Evolutionary conservation across 2,888 invertebrate species (phyloP).

Genomic region (Melipona beecheii): DNA sequence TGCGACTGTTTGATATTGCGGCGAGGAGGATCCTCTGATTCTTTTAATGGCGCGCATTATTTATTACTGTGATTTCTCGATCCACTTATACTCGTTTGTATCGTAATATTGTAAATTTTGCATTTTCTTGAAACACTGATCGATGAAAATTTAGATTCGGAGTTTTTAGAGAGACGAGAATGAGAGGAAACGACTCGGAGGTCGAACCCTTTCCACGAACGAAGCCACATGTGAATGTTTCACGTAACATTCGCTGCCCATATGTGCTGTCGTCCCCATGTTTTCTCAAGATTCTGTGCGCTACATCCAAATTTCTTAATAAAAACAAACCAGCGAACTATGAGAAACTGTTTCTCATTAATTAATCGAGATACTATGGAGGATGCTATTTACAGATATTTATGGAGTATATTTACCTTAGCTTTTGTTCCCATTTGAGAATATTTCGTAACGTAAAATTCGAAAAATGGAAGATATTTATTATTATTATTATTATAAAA

Average conservation of each 20-base stretch:
- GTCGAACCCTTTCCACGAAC: background rate
- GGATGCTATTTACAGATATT: background rate
- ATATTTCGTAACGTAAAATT: too few relatives aligned
- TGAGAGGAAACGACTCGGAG: background rate
- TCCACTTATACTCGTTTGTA: background rate
- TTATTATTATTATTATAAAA: too few relatives aligned
- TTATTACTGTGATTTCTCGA: background rate
- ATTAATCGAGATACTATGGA: background rate
- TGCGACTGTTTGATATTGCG: background rate
- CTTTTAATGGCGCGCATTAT: background rate
- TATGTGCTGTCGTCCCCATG: background rate
- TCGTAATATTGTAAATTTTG: too few relatives aligned
- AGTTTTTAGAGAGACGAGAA: background rate
- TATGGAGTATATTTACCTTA: background rate
- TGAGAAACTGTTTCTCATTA: background rate
- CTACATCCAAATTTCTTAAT: background rate
- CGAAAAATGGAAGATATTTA: too few relatives aligned
- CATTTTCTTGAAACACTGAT: too few relatives aligned
- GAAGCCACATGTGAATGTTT: background rate
- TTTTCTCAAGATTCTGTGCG: background rate
- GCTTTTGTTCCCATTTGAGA: too few relatives aligned
- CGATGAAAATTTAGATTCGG: background rate
- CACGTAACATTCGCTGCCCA: background rate
- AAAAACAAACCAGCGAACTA: background rate
- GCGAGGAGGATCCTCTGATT: background rate